Evolutionary conservation across 2,888 invertebrate species (phyloP).

Genomic region (Sceliomorpha sp.): DNA sequence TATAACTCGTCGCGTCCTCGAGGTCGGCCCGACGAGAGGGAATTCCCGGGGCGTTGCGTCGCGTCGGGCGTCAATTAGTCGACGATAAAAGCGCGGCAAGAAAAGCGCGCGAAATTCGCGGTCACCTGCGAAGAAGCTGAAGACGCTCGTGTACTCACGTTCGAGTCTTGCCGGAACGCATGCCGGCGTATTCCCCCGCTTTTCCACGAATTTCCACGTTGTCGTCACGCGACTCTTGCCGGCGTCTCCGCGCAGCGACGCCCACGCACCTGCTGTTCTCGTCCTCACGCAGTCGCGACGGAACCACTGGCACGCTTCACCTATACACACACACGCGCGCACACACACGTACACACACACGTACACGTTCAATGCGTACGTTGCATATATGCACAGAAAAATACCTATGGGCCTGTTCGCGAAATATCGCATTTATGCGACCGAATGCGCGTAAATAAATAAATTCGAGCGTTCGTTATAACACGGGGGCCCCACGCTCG

Average conservation of each 20-base stretch:
- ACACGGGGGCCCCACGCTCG: too few species aligned
- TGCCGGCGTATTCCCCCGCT: constrained; percentile 40
- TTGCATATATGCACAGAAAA: too few species aligned
- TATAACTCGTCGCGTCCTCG: constrained; percentile 1
- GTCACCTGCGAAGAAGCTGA: too few species aligned
- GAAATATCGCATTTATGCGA: too few species aligned
- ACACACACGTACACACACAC: neutral
- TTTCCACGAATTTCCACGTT: constrained; percentile 45
- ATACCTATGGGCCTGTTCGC: too few species aligned
- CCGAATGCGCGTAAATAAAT: too few species aligned
- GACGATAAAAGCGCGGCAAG: neutral
- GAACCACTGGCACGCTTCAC: constrained; percentile 36
- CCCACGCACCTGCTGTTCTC: constrained; percentile 50
- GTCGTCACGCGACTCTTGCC: constrained; percentile 52
- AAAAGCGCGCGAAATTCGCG: constrained; percentile 2
- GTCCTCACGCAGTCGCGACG: constrained; percentile 38
- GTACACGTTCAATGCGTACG: neutral
- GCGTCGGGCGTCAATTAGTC: too few species aligned
- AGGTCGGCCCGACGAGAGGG: neutral
- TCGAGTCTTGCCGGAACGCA: constrained; percentile 24
- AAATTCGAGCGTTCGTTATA: too few species aligned
- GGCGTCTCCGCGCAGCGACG: constrained; percentile 51
- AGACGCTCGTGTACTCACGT: constrained; percentile 29
- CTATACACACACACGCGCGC: constrained; percentile 21
- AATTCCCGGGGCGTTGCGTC: neutral